Evolutionary conservation across 2,113 vertebrate genomes (phyloP), one percentile per base, ranked within the genome.

Genomic region (Myxocyprinus asiaticus): DNA sequence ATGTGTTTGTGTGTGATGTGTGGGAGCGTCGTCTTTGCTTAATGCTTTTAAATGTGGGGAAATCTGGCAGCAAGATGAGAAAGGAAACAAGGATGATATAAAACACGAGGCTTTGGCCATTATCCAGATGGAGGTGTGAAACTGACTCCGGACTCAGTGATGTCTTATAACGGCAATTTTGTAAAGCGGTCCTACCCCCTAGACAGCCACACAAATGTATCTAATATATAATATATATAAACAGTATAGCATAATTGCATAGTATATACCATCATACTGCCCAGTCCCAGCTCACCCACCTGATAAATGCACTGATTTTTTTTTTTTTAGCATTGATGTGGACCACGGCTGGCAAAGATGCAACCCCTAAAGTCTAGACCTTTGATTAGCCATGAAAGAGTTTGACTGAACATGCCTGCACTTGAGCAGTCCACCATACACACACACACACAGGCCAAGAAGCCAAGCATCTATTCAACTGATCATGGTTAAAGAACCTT

Each of bases 361-460:
- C 5, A 51, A 68, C 15, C 9, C 45, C 72, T 67, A 9, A 67
- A 42, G 64, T 68, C 56, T 14, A 43, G 63, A 48, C 55, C 80
- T 73, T 72, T 67, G 76, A 77, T 78, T 73, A 47, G 53, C 61
- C 68, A 53, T 56, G 50, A 74, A 74, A 58, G 77, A 82, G 67
- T 68, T 66, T 59, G 59, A 58, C 45, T 62, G 65, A 50, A 70
- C 81, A 76, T 76, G 81, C 61, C 81, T 75, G 70, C 15, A 64
- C 81, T 58, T 78, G 81, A 78, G 59, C 53, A 11, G 43, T 6
- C n/a, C 62, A 15, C 17, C 15, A 43, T 17, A 72, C 53, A 58
- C 11, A 58, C 51, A 70, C 51, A 15, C 68, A 72, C 53, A 72
- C 55, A 59, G 9, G 50, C 62, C 44, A 56, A 55, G 44, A 78